Evolutionary conservation across 2,113 vertebrate genomes (phyloP).

Genomic region (Percina caprodes): DNA sequence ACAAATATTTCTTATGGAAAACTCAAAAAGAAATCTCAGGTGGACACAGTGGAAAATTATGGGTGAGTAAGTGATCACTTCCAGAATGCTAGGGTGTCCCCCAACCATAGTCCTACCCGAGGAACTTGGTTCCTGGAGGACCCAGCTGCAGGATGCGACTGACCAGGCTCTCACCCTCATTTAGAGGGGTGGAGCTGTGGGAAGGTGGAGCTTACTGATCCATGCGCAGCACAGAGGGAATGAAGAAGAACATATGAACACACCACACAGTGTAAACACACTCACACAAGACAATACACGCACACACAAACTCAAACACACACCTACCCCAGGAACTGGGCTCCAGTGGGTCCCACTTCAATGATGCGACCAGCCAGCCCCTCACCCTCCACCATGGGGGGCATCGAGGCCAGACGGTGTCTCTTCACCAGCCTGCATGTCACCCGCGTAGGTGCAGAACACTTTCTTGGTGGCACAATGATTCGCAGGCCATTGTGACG

Average conservation of each 20-base stretch:
- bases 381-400: constrained; percentile 97
- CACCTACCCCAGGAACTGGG: constrained; percentile 97
- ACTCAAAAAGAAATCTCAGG: constrained; percentile 6
- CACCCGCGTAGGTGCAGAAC: constrained; percentile 95
- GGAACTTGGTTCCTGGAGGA: constrained; percentile 99
- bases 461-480: constrained; percentile 97
- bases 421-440: constrained; percentile 98
- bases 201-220: constrained; percentile 99
- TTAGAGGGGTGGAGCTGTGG: constrained; percentile 99
- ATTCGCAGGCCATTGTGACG: constrained; percentile 96
- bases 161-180: constrained; percentile 99
- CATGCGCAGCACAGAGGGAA: constrained; percentile 92
- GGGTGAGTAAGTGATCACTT: constrained; percentile 44
- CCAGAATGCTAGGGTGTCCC: constrained; percentile 44
- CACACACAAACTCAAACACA: not conserved
- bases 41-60: constrained; percentile 32
- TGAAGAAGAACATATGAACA: constrained; percentile 90
- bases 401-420: constrained; percentile 96
- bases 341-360: constrained; percentile 96
- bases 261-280: constrained; percentile 51
- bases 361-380: constrained; percentile 94
- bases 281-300: constrained; percentile 9
- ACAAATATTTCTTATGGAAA: constrained; percentile 8
- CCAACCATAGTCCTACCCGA: constrained; percentile 93
- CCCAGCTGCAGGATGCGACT: constrained; percentile 99